A percentile compares a stretch with the other conserved stretches of the same genome.
phyloP scores from a whole-genome alignment of 2,797 vertebrate species.

The Rhabdomys pumilio region DNA sequence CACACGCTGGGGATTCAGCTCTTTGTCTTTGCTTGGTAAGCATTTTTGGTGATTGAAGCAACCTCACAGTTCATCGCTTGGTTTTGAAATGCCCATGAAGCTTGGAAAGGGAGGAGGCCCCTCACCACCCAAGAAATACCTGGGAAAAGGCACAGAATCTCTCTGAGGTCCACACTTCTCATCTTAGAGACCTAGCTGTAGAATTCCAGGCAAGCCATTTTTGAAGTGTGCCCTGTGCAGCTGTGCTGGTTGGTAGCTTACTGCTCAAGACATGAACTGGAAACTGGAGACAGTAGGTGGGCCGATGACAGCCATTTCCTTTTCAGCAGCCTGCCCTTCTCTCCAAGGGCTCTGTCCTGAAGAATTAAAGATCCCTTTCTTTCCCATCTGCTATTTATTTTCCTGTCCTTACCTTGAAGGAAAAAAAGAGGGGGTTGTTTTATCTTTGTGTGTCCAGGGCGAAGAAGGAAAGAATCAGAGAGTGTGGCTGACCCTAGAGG shows the following conservation, averaged over 20 bases:
- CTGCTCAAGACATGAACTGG: not conserved
- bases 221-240: not conserved
- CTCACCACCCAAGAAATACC: not conserved
- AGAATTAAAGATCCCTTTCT: not conserved
- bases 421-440: accelerated
- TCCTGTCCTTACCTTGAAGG: not conserved
- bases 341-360: not conserved
- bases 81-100: not conserved
- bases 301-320: not conserved
- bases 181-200: not conserved
- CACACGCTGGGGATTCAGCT: not conserved
- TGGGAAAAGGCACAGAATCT: not conserved
- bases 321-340: not conserved
- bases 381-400: not conserved
- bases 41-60: not conserved
- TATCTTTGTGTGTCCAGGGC: not conserved
- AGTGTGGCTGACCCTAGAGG: not conserved
- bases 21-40: not conserved
- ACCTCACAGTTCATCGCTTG: not conserved
- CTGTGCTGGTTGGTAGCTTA: not conserved
- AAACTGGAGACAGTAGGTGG: not conserved
- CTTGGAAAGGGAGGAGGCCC: not conserved
- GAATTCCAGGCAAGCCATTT: not conserved
- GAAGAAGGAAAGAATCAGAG: not conserved
- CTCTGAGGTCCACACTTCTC: not conserved